phyloP scores from a whole-genome alignment of 2,113 vertebrate genomes.

The Rhinopomastus cyanomelas region DNA sequence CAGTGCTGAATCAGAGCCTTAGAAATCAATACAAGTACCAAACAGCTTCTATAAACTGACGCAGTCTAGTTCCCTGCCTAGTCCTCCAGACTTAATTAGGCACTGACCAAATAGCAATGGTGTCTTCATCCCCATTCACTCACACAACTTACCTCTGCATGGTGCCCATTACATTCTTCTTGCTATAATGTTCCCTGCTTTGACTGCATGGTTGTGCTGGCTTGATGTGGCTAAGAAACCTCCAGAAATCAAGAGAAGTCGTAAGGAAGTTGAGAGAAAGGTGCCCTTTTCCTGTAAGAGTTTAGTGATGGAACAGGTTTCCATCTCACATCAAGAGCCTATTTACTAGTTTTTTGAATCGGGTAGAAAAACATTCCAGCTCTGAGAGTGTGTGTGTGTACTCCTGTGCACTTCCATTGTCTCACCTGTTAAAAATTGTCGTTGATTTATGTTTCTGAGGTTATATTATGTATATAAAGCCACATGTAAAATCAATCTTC shows the following conservation, averaged over 20 bases:
- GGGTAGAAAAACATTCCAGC: not conserved
- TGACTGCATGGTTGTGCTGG: not conserved
- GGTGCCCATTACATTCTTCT: not conserved
- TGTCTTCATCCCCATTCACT: not conserved
- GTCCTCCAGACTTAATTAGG: conserved; percentile 26
- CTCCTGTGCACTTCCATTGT: not conserved
- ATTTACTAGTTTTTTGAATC: not conserved
- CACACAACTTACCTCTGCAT: not conserved
- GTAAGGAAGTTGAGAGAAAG: not conserved
- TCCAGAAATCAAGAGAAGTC: not conserved
- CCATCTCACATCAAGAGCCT: not conserved
- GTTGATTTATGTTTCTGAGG: not conserved
- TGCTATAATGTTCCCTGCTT: fast-evolving
- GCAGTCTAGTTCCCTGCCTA: not conserved
- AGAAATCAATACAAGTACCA: conserved; percentile 23
- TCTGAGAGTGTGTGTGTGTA: not conserved
- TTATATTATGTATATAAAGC: not conserved
- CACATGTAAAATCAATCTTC: not conserved
- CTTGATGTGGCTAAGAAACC: not conserved
- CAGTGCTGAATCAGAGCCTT: conserved; percentile 23
- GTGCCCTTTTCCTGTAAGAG: not conserved
- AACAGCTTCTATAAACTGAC: not conserved
- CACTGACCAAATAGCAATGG: not conserved
- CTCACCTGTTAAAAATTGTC: not conserved
- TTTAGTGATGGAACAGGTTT: not conserved